phyloP scores from a whole-genome alignment of 2,888 invertebrate genomes.

The Lathronympha strigana region DNA sequence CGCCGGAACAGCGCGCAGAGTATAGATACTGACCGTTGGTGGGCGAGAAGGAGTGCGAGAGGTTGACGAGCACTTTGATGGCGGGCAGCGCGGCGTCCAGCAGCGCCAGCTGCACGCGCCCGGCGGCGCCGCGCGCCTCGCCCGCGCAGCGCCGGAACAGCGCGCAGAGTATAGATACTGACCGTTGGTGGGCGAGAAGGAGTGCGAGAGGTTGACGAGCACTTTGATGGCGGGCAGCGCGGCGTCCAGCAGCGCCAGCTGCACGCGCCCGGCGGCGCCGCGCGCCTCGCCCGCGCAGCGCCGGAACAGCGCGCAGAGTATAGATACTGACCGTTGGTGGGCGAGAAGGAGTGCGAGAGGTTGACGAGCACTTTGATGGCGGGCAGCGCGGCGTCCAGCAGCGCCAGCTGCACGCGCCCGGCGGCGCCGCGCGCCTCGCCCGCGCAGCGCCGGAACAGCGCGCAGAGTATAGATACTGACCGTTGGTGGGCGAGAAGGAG shows the following conservation, averaged over 20 bases:
- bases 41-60: no score
- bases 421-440: not conserved
- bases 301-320: not conserved
- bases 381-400: conserved; percentile 93
- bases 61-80: no score
- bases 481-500: conserved; percentile 88
- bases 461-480: conserved; percentile 51
- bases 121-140: no score
- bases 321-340: conserved; percentile 68
- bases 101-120: no score
- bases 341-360: conserved; percentile 93
- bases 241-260: conserved; percentile 90
- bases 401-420: conserved; percentile 66
- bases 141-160: not conserved
- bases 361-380: conserved; percentile 96
- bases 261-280: conserved; percentile 83
- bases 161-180: conserved; percentile 47
- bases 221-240: conserved; percentile 95
- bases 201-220: conserved; percentile 96
- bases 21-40: no score
- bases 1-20: no score
- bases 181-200: conserved; percentile 87
- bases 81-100: no score
- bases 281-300: conserved; percentile 77
- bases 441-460: conserved; percentile 4